Base-by-base conservation (phyloP, 1,140 invertebrate genomes). In the Procambarus clarkii region DNA sequence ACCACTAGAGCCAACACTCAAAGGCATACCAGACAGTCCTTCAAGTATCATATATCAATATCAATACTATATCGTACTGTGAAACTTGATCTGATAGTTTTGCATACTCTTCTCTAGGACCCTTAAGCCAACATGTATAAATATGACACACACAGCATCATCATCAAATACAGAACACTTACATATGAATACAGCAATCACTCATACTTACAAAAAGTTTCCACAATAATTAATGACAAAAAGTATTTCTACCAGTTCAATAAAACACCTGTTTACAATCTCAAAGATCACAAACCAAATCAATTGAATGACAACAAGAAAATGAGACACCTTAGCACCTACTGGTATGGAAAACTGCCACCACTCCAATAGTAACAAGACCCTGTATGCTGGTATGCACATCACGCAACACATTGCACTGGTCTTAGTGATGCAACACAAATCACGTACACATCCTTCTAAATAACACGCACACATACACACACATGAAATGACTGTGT, bases 311-410 rank as follows among this genome's bases (percentile, higher is more conserved):
- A 21, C 69, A 74, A 8, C 21, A 21, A 74, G n/a, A 74, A 21
- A 74, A 34, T 74, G 24, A 74, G 11, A 74, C 34, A 34, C 69
- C 69, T 74, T 74, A 74, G 69, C 69, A 74, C 69, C 69, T 74
- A 74, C 69, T 74, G n/a, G 69, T 74, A 74, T 74, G n/a, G 24
- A 11, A 7, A 74, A 11, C 24, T 74, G 69, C 69, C 69, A 74
- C 69, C 69, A 9, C 69, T 74, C 69, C 69, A 74, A 74, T 5
- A 34, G 8, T 74, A 74, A 74, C 5, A 74, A 7, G n/a, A 34
- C 69, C 69, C 69, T 34, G n/a, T 34, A 21, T 34, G 24, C 69
- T 74, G 69, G 69, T 34, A 34, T 74, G 69, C n/a, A 74, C 69
- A 34, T 24, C 50, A 54, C 13, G 50, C 50, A 54, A 13, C 50